A percentile compares a stretch with the other conserved stretches of the same genome.
Evolutionary conservation across 2,113 vertebrate genomes (phyloP).

Genomic region (Anolis sagrei): DNA sequence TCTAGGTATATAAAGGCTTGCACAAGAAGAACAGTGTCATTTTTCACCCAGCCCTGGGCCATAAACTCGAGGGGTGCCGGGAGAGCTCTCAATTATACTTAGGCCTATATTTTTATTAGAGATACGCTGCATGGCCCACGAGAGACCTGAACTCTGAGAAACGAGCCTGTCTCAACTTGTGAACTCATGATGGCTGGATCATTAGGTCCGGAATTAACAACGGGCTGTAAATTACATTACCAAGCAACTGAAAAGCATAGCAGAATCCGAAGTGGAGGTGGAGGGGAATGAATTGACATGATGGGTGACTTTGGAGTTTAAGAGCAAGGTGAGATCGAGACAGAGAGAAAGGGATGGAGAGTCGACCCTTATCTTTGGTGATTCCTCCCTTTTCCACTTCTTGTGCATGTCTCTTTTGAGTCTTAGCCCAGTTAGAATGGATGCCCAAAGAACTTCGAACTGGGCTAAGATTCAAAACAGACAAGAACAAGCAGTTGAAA

Average conservation of each 20-base stretch:
- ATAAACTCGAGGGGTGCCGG: slow-evolving; percentile 41
- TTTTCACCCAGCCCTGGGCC: slow-evolving; percentile 35
- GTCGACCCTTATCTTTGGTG: no score
- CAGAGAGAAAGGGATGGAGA: no score
- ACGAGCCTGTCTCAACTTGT: slow-evolving; percentile 38
- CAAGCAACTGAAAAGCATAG: neutral
- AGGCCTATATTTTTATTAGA: slow-evolving; percentile 53
- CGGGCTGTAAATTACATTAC: slow-evolving; percentile 39
- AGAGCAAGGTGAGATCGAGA: neutral
- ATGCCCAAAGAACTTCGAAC: no score
- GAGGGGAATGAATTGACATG: neutral
- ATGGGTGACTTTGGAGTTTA: neutral
- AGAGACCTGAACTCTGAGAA: slow-evolving; percentile 55
- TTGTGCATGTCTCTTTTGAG: no score
- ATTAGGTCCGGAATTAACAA: slow-evolving; percentile 48
- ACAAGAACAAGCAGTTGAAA: no score
- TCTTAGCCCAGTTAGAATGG: no score
- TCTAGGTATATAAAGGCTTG: slow-evolving; percentile 2
- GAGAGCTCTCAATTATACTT: slow-evolving; percentile 56
- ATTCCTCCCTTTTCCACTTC: no score
- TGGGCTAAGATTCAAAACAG: no score
- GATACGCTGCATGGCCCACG: slow-evolving; percentile 37
- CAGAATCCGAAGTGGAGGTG: neutral
- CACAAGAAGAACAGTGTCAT: slow-evolving; percentile 36
- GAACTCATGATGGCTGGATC: slow-evolving; percentile 35